Conservation (phyloP, 2,113 vertebrate genomes). For the Theristicus caerulescens region DNA sequence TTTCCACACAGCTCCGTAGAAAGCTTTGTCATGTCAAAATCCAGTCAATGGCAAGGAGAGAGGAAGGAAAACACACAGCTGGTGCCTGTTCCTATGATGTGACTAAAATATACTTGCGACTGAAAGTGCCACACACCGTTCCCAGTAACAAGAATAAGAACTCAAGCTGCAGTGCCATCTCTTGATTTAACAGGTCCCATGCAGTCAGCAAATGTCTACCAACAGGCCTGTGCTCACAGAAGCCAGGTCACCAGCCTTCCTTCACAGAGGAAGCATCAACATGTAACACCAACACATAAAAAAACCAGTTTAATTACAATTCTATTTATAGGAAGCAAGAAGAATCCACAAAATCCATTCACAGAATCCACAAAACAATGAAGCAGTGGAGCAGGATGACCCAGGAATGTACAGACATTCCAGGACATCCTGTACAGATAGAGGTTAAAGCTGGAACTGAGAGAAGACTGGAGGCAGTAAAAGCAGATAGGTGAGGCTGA, state of each 20-base stretch:
- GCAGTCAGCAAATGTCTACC: not conserved
- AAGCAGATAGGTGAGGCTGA: not conserved
- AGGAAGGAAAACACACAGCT: not conserved
- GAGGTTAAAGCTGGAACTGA: not conserved
- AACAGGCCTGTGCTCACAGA: not conserved
- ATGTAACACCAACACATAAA: not conserved
- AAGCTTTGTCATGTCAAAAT: not conserved
- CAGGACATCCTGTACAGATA: not conserved
- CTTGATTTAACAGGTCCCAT: not conserved
- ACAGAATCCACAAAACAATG: not conserved
- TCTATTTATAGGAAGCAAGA: not conserved
- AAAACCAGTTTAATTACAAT: not conserved
- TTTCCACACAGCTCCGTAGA: not conserved
- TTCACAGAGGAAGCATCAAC: not conserved
- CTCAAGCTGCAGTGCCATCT: not conserved
- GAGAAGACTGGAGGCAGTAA: not conserved
- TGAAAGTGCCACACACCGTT: not conserved
- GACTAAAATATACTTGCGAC: not conserved
- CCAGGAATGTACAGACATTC: not conserved
- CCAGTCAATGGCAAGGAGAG: not conserved
- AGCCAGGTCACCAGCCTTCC: not conserved
- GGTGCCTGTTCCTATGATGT: not conserved
- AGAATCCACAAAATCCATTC: not conserved
- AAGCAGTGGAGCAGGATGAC: not conserved
- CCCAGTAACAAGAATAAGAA: not conserved